phyloP scores from a whole-genome alignment of 2,113 vertebrate species.

The Corydoras maculifer region DNA sequence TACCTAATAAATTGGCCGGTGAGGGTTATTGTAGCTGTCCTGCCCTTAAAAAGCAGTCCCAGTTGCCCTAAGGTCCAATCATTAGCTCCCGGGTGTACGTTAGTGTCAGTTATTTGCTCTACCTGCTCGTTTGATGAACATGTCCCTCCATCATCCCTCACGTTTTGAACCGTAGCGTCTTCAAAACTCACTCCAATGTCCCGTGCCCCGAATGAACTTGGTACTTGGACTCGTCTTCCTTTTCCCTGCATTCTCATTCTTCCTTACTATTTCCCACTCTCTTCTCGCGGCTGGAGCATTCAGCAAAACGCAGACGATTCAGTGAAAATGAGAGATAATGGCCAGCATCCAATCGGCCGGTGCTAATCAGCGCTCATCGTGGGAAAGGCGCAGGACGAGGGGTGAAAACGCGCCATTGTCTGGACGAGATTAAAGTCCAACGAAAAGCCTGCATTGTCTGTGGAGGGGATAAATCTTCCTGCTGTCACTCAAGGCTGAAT shows the following conservation, averaged over 20 bases:
- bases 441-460: constrained; percentile 92
- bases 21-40: too few relatives aligned
- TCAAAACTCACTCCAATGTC: constrained; percentile 52
- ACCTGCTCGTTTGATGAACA: not conserved
- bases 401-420: constrained; percentile 90
- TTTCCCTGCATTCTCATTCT: constrained; percentile 52
- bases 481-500: constrained; percentile 99
- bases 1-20: too few relatives aligned
- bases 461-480: constrained; percentile 94
- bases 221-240: constrained; percentile 54
- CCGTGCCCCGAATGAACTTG: constrained; percentile 58
- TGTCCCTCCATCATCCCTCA: constrained; percentile 6
- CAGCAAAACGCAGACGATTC: constrained; percentile 70
- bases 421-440: constrained; percentile 90
- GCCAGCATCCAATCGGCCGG: constrained; percentile 77
- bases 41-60: too few relatives aligned
- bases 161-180: constrained; percentile 36
- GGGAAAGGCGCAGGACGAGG: constrained; percentile 86
- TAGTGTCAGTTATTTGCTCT: not conserved
- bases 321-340: constrained; percentile 81
- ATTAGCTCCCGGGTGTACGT: too few relatives aligned
- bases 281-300: constrained; percentile 37
- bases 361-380: constrained; percentile 92
- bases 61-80: too few relatives aligned
- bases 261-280: constrained; percentile 47